These are phyloP conservation scores for Lepus europaeus DNA, from an alignment of 2,113 vertebrate genomes.

Conservation along the genomic window DNA sequence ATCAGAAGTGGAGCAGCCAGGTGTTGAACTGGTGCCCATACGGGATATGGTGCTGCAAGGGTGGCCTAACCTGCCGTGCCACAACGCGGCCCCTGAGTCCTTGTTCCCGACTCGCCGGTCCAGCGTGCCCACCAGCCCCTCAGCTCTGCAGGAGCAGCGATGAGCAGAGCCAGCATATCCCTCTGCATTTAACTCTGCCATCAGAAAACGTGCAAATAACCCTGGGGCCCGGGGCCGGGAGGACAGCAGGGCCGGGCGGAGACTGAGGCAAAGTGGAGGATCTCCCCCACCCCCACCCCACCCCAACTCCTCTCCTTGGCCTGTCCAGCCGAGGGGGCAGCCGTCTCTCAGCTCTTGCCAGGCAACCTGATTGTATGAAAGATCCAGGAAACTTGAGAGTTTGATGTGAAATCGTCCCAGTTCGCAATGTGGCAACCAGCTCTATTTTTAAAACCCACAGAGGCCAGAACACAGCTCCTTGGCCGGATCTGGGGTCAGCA, in stretches of 20 bases:
- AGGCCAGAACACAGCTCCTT: neutral
- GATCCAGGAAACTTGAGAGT: neutral
- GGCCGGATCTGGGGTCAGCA: neutral
- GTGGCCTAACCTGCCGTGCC: too few species aligned
- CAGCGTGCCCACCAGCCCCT: neutral
- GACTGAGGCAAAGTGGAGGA: neutral
- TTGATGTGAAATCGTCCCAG: neutral
- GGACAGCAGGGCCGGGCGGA: neutral
- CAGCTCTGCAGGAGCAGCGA: neutral
- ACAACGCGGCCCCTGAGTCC: too few species aligned
- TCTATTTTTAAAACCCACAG: conserved; percentile 1
- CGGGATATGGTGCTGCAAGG: too few species aligned
- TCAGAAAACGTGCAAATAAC: neutral
- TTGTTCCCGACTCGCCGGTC: neutral
- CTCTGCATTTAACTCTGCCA: neutral
- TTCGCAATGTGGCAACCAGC: neutral
- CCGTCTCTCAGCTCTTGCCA: neutral
- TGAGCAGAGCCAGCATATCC: neutral
- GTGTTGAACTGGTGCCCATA: too few species aligned
- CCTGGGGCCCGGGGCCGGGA: neutral
- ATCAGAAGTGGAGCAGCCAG: too few species aligned
- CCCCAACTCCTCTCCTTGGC: too few species aligned
- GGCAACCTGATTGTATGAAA: neutral
- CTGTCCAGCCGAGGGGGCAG: neutral
- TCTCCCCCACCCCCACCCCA: too few species aligned